Conservation (phyloP, 2,113 vertebrate genomes). For the Limnothrissa miodon region DNA sequence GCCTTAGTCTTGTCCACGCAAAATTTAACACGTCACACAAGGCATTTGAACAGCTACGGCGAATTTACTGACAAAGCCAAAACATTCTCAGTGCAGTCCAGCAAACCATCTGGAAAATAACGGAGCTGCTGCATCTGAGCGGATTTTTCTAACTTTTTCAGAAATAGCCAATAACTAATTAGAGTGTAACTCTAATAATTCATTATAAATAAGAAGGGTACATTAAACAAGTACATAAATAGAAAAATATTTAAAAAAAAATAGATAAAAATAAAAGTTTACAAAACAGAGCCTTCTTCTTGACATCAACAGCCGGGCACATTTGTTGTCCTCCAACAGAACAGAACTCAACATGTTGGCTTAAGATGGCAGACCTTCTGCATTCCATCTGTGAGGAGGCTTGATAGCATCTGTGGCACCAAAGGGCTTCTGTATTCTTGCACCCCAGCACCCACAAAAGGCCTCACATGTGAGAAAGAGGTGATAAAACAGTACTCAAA, state of each 20-base stretch:
- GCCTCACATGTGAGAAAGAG: slow-evolving; percentile 1
- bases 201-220: no score
- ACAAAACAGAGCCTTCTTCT: background rate
- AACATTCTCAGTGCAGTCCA: background rate
- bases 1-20: background rate
- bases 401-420: slow-evolving; percentile 2
- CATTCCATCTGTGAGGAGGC: background rate
- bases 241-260: background rate
- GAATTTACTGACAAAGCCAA: background rate
- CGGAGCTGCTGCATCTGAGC: background rate
- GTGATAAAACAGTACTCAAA: background rate
- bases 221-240: background rate
- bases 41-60: background rate
- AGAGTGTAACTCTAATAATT: no score
- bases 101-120: background rate
- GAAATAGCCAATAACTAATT: slow-evolving; percentile 14
- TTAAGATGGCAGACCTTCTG: background rate
- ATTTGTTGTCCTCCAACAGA: background rate
- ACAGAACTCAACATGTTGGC: slow-evolving; percentile 5
- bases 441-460: background rate
- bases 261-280: background rate
- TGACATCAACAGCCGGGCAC: background rate
- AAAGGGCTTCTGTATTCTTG: background rate
- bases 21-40: background rate
- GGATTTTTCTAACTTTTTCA: background rate